Evolutionary conservation across 2,113 vertebrate species (phyloP), one percentile per base, ranked within the genome.

Genomic region (rabbit (Oryctolagus cuniculus)): DNA sequence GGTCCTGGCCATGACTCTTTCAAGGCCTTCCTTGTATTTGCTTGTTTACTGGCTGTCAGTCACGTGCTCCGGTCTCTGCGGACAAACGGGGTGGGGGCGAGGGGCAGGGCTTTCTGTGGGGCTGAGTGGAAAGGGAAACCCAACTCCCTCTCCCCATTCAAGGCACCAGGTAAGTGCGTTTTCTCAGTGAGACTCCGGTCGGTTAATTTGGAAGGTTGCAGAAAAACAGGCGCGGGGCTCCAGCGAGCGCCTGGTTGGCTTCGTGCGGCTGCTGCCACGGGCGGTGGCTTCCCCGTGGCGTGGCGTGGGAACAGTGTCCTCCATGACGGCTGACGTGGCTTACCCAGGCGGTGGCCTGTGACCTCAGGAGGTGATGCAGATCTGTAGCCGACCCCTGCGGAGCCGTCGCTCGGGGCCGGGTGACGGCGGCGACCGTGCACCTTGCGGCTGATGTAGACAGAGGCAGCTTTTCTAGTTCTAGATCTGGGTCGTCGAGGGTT

Each of bases 341-440:
- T 7, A 7, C 44, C 44, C 44, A 44, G 44, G 44, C 44, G 44
- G 44, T 44, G 44, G 44, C 72, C 21, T 31, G 67, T 91, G 94
- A 89, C 36, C 94, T n/a, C 24, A 19, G 27, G 84, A 83, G 31
- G 6, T 10, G 34, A 1, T 17, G 87, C 34, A 69, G 69, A 15
- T 6, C 0, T 5, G 3, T 22, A 25, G 36, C 44, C 24, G 10
- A 25, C 21, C 74, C 53, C 2, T 10, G 2, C 10, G 5, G n/a
- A 21, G 83, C 29, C 0, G 3, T 51, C 49, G 61, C n/a, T 15
- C 4, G 80, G 38, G 38, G 38, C 38, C 38, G 38, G 38, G 38
- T 38, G 38, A 38, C 6, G 38, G 38, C 38, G 38, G 38, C 38
- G 38, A 38, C 38, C 38, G 38, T 38, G 38, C 38, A 38, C 38